phyloP scores from a whole-genome alignment of 2,113 vertebrate species.

The Ctenomys sociabilis region DNA sequence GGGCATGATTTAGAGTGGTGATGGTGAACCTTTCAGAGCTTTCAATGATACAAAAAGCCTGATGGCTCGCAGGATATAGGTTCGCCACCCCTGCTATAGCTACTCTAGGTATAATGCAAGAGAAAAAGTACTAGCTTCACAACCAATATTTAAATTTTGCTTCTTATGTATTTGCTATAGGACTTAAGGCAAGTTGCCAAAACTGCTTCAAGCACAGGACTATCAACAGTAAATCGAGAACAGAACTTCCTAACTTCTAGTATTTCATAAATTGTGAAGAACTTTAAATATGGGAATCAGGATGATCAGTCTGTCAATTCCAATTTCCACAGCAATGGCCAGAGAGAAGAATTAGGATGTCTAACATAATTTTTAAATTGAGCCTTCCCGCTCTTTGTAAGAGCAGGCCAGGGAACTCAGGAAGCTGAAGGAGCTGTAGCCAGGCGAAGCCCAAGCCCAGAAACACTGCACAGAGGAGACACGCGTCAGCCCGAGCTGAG shows the following conservation, averaged over 20 bases:
- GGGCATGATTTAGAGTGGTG: not conserved
- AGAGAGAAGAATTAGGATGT: not conserved
- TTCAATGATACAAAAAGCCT: not conserved
- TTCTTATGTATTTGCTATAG: not conserved
- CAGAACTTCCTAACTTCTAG: not conserved
- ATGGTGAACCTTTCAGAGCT: not conserved
- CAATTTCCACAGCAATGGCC: not conserved
- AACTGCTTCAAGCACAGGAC: constrained; percentile 2
- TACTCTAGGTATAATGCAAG: not conserved
- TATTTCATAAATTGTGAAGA: not conserved
- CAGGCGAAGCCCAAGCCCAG: not conserved
- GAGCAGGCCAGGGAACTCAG: not conserved
- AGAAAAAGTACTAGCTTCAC: not conserved
- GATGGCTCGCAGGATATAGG: too few relatives aligned
- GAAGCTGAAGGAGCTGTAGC: not conserved
- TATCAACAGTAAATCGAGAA: constrained; percentile 10
- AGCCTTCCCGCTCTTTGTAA: not conserved
- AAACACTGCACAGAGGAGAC: not conserved
- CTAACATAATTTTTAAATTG: not conserved
- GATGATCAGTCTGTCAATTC: not conserved
- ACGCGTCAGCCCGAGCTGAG: too few relatives aligned
- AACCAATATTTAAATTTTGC: not conserved
- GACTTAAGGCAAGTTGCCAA: not conserved
- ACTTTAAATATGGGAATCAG: constrained; percentile 9
- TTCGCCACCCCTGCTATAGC: not conserved